phyloP scores from a whole-genome alignment of 2,113 vertebrate species.

The Opisthocomus hoazin region DNA sequence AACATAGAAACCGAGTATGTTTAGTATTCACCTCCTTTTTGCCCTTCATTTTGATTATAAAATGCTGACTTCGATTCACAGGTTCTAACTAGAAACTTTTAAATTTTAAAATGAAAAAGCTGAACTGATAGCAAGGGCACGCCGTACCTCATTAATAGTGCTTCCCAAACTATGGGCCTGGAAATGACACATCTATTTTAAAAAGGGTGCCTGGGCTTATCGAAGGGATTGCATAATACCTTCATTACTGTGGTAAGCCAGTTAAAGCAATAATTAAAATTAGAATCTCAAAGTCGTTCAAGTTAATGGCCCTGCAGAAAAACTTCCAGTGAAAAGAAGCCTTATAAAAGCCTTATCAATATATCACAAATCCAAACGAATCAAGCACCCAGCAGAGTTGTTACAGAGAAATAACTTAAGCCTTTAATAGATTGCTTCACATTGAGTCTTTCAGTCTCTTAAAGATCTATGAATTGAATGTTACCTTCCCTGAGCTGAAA shows the following conservation, averaged over 20 bases:
- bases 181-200: constrained; percentile 22
- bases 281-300: background rate
- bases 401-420: background rate
- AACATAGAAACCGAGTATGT: background rate
- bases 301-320: background rate
- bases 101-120: background rate
- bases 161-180: background rate
- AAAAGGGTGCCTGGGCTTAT: background rate
- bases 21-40: background rate
- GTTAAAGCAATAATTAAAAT: constrained; percentile 1
- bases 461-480: background rate
- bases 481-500: background rate
- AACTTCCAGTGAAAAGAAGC: background rate
- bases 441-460: background rate
- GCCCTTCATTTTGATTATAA: background rate
- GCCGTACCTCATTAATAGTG: background rate
- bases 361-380: background rate
- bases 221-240: background rate
- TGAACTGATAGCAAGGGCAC: background rate
- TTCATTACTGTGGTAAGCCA: background rate
- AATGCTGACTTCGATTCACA: background rate
- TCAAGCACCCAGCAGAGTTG: background rate
- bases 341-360: background rate
- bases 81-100: background rate
- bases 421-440: background rate